Conservation (phyloP, 2,113 vertebrate species). For the Ammodramus savannarum region DNA sequence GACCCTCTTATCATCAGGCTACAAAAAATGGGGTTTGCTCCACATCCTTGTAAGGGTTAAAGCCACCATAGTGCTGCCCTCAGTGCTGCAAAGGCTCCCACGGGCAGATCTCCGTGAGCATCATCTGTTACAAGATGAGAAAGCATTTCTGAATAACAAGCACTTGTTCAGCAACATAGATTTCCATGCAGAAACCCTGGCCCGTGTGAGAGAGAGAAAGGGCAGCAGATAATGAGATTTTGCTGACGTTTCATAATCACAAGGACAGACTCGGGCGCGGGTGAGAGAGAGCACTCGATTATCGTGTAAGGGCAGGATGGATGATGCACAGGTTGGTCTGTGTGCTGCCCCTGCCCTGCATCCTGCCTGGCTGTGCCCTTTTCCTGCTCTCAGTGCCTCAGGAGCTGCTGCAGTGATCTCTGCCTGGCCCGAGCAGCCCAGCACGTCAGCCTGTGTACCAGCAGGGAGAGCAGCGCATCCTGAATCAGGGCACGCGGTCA, state of each 20-base stretch:
- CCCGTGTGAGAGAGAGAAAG: background rate
- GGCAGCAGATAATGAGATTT: background rate
- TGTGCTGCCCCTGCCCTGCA: slow-evolving; percentile 43
- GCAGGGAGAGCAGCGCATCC: slow-evolving; percentile 47
- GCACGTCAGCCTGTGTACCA: slow-evolving; percentile 46
- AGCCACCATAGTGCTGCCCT: background rate
- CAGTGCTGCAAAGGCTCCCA: background rate
- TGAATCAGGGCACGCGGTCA: slow-evolving; percentile 61
- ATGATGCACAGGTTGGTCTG: slow-evolving; percentile 34
- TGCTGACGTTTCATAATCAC: background rate
- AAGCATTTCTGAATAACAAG: background rate
- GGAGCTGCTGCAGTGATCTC: slow-evolving; percentile 39
- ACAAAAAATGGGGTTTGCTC: background rate
- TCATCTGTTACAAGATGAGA: background rate
- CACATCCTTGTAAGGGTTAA: background rate
- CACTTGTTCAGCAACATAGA: background rate
- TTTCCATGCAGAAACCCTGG: background rate
- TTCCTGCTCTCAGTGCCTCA: slow-evolving; percentile 19
- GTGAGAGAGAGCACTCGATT: background rate
- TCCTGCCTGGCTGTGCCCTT: background rate
- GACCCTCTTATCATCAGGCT: background rate
- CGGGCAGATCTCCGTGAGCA: background rate
- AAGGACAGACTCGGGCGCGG: slow-evolving; percentile 7
- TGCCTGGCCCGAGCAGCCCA: slow-evolving; percentile 32
- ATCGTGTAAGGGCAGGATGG: background rate